Percentiles rank a stretch among this genome's conserved stretches.
These are phyloP conservation scores for Tetramorium bicarinatum DNA, from an alignment of 2,888 invertebrate genomes.

Conservation along the genomic window DNA sequence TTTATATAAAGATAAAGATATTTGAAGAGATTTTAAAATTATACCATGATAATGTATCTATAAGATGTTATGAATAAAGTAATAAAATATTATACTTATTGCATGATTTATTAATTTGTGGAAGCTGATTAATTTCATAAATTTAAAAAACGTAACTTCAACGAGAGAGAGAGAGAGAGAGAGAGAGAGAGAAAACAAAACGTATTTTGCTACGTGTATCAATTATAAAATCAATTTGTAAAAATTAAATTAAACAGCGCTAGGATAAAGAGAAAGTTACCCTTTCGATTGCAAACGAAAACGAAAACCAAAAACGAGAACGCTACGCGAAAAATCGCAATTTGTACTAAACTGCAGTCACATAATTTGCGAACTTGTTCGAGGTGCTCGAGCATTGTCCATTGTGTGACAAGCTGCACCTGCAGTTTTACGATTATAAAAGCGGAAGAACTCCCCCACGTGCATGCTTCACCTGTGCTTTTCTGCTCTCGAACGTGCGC, in stretches of 20 bases:
- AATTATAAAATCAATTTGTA: slow-evolving; percentile 3
- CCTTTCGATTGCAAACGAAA: neutral
- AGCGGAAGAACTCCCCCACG: slow-evolving; percentile 75
- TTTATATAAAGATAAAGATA: neutral
- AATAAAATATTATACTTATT: neutral
- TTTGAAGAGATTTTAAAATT: neutral
- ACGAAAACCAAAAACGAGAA: neutral
- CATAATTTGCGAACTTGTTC: slow-evolving; percentile 52
- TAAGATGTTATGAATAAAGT: neutral
- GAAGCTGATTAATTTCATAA: neutral
- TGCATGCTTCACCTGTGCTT: slow-evolving; percentile 77
- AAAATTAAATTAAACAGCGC: neutral
- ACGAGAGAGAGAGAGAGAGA: neutral
- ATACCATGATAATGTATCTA: neutral
- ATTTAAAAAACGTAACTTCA: neutral
- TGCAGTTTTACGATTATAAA: slow-evolving; percentile 79
- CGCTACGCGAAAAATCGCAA: neutral
- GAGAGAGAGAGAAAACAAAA: neutral
- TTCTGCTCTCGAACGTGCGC: slow-evolving; percentile 62
- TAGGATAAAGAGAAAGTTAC: neutral
- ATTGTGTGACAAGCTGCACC: slow-evolving; percentile 76
- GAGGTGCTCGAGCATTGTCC: slow-evolving; percentile 69
- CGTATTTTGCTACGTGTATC: neutral
- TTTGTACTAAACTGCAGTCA: slow-evolving; percentile 56
- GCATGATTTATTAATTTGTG: neutral